Evolutionary conservation across 2,888 invertebrate genomes (phyloP).

Genomic region (Lasioglossum zephyrum): DNA sequence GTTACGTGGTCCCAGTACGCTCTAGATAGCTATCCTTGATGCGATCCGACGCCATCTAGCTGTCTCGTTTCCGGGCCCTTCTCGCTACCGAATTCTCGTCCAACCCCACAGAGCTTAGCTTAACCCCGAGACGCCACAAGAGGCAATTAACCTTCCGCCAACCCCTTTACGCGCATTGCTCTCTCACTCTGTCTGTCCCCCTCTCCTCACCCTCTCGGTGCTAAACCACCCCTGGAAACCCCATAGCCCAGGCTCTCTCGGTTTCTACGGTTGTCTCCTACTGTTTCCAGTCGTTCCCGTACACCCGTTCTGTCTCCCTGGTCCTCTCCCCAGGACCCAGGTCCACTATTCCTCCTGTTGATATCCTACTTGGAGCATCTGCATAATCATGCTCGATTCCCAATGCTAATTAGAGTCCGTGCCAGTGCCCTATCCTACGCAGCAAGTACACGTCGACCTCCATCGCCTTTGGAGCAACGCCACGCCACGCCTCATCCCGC

Average conservation of each 20-base stretch:
- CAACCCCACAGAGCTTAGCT: conserved; percentile 76
- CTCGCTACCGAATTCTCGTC: conserved; percentile 59
- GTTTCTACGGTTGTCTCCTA: conserved; percentile 55
- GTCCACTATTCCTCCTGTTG: conserved; percentile 71
- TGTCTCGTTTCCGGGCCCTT: conserved; percentile 51
- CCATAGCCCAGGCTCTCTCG: conserved; percentile 16
- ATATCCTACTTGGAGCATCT: conserved; percentile 79
- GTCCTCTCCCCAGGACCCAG: conserved; percentile 16
- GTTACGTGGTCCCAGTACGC: conserved; percentile 70
- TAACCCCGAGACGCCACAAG: conserved; percentile 79
- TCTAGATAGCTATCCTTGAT: conserved; percentile 73
- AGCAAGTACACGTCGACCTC: conserved; percentile 79
- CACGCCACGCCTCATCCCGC: conserved; percentile 62
- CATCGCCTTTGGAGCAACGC: conserved; percentile 72
- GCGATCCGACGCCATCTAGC: conserved; percentile 64
- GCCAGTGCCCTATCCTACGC: conserved; percentile 68
- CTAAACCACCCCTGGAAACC: not conserved
- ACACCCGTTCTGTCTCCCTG: conserved; percentile 33
- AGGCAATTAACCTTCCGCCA: conserved; percentile 83
- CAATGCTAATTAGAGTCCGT: conserved; percentile 82
- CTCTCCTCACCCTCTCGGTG: not conserved
- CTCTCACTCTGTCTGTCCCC: not conserved
- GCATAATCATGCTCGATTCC: conserved; percentile 83
- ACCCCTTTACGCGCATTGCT: conserved; percentile 72
- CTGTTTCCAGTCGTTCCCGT: conserved; percentile 50